Conservation (phyloP, 1,140 invertebrate species). For the Heliconius nattereri region DNA sequence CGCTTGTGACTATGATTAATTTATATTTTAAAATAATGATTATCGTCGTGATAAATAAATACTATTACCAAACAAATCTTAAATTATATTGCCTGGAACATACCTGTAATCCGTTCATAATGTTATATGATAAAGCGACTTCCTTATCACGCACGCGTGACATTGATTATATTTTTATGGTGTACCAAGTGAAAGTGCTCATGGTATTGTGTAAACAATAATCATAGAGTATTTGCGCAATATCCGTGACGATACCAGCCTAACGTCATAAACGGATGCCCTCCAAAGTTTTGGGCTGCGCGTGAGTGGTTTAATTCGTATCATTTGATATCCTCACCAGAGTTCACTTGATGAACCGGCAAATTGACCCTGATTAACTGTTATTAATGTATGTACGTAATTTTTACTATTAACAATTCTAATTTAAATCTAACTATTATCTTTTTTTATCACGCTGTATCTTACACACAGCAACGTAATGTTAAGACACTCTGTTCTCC, state of each 20-base stretch:
- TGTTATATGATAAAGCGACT: constrained; percentile 14
- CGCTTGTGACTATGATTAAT: not conserved
- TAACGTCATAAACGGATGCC: constrained; percentile 30
- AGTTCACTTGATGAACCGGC: constrained; percentile 23
- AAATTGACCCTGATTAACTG: constrained; percentile 24
- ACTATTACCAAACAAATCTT: not conserved
- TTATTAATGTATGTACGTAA: constrained; percentile 10
- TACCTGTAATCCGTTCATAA: not conserved
- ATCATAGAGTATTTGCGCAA: constrained; percentile 53
- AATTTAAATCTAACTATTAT: too few species aligned
- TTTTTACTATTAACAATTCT: not conserved
- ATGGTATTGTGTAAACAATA: constrained; percentile 42
- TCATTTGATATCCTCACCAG: constrained; percentile 18
- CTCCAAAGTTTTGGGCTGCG: constrained; percentile 15
- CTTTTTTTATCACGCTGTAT: too few species aligned
- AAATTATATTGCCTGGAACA: not conserved
- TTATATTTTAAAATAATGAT: not conserved
- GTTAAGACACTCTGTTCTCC: too few species aligned
- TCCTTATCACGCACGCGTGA: constrained; percentile 15
- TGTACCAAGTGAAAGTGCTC: constrained; percentile 54
- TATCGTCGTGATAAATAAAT: too few species aligned
- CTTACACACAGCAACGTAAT: too few species aligned
- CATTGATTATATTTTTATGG: constrained; percentile 42
- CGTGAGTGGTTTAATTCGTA: constrained; percentile 19
- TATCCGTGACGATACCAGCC: constrained; percentile 46